Conservation (phyloP, 92 coral and sea anemone species). For the Porites cylindrica region DNA sequence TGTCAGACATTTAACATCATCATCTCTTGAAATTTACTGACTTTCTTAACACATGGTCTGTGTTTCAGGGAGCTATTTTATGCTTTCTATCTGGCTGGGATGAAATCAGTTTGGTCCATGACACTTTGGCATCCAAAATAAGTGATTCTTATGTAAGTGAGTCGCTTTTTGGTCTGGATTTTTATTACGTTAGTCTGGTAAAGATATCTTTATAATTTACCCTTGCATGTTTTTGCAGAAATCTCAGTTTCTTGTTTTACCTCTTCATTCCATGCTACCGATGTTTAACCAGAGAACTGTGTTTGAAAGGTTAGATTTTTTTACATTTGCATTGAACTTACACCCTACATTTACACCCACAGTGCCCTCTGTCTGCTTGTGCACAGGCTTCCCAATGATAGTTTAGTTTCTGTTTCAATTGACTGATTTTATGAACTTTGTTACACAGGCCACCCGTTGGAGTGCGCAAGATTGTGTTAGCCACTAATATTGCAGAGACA, state of each 20-base stretch:
- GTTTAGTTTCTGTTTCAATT: no score
- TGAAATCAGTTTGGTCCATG: constrained; percentile 87
- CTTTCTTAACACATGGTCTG: not conserved
- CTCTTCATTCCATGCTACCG: constrained; percentile 95
- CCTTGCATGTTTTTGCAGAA: constrained; percentile 37
- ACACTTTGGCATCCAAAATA: constrained; percentile 70
- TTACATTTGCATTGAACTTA: no score
- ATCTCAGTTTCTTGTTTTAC: constrained; percentile 73
- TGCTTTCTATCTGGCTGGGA: constrained; percentile 98
- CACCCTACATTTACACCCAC: no score
- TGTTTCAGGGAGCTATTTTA: constrained; percentile 85
- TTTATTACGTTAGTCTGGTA: not conserved
- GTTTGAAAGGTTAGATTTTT: constrained; percentile 69
- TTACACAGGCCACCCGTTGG: constrained; percentile 79
- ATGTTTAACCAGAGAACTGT: constrained; percentile 90
- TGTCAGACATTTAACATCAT: no score
- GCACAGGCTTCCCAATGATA: no score
- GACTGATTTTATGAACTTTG: not conserved
- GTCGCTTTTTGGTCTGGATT: not conserved
- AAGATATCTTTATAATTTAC: no score
- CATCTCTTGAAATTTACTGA: not conserved
- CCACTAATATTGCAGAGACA: constrained; percentile 96
- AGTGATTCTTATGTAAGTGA: not conserved
- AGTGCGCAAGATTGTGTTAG: constrained; percentile 90
- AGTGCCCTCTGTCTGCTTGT: no score